These are phyloP conservation scores for Prunella fulvescens DNA, from an alignment of 2,113 vertebrate species.

Conservation along the genomic window DNA sequence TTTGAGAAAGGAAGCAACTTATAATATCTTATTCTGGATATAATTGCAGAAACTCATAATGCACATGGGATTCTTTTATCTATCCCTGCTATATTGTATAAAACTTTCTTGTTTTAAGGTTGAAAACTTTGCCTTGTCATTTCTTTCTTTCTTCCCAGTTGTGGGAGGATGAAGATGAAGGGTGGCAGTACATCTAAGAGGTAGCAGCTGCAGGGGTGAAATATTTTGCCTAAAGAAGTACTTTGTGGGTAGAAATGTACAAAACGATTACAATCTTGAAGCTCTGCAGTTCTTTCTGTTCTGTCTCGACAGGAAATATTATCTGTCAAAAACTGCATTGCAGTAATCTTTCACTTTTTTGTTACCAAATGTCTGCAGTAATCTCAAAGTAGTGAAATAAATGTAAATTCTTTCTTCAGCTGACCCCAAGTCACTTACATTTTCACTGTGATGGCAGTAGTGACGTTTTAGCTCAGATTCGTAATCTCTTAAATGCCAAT, in stretches of 20 bases:
- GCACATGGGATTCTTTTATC: not conserved
- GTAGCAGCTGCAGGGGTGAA: conserved; percentile 55
- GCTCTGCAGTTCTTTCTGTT: conserved; percentile 32
- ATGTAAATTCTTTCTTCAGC: not conserved
- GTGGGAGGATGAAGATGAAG: conserved; percentile 44
- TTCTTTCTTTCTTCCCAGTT: not conserved
- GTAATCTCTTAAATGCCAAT: not conserved
- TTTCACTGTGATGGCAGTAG: not conserved
- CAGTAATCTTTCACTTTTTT: not conserved
- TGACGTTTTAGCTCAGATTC: not conserved
- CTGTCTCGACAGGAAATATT: conserved; percentile 25
- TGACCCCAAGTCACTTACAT: not conserved
- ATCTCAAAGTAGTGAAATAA: conserved; percentile 13
- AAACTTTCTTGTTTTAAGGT: not conserved
- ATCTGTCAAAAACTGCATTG: conserved; percentile 26
- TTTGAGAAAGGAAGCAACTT: not conserved
- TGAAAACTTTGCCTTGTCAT: conserved; percentile 20
- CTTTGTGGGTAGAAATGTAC: conserved; percentile 11
- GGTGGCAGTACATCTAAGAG: conserved; percentile 40
- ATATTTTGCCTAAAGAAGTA: conserved; percentile 54
- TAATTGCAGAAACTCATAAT: not conserved
- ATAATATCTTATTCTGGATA: not conserved
- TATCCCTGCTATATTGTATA: not conserved
- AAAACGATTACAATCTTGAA: conserved; percentile 5
- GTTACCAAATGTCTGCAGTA: not conserved